Conservation (phyloP, 1,140 invertebrate species). For the Aricia agestis region DNA sequence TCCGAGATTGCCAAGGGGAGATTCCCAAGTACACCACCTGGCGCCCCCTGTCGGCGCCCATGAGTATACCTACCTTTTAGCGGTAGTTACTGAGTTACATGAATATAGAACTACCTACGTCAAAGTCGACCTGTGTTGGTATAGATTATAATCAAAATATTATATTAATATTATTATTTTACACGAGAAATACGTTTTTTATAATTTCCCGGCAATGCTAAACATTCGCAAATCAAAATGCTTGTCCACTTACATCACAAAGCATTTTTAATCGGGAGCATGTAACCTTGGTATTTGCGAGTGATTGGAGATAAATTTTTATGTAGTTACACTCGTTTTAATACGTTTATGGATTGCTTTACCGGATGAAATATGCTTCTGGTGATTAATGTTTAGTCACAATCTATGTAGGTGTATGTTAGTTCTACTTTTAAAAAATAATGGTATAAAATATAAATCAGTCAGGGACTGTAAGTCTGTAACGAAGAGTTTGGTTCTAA, state of each 20-base stretch:
- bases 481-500: no score
- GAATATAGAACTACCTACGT: no score
- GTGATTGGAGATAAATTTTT: slow-evolving; percentile 3
- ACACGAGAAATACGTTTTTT: no score
- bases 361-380: background rate
- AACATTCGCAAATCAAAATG: background rate
- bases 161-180: no score
- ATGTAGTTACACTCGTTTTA: slow-evolving; percentile 1
- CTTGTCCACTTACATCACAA: background rate
- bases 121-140: no score
- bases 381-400: background rate
- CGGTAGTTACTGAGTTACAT: no score
- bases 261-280: background rate
- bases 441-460: background rate
- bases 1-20: no score
- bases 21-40: no score
- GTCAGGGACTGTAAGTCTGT: background rate
- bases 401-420: background rate
- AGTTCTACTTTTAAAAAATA: background rate
- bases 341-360: background rate
- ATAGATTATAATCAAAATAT: no score
- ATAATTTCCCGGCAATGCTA: background rate
- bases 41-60: no score
- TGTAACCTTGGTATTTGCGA: slow-evolving; percentile 7
- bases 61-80: no score